Conservation (phyloP, 1,140 invertebrate genomes). For the Drosophila burlai region DNA sequence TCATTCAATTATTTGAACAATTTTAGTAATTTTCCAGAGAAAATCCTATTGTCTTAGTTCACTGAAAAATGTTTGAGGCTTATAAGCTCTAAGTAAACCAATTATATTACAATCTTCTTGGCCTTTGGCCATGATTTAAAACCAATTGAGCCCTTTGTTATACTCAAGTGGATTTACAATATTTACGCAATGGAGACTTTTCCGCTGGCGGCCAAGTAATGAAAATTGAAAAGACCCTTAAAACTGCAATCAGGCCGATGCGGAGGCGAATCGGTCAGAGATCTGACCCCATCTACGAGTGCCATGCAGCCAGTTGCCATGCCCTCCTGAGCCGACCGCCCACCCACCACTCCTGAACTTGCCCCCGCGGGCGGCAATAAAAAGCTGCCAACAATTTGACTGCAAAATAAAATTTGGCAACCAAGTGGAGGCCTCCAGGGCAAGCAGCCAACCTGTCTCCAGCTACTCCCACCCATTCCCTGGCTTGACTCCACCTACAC, state of each 20-base stretch:
- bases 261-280: constrained; percentile 29
- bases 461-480: too few species aligned
- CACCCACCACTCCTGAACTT: background rate
- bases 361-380: constrained; percentile 28
- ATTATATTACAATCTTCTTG: too few species aligned
- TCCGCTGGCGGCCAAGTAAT: constrained; percentile 21
- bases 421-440: constrained; percentile 30
- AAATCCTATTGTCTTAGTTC: too few species aligned
- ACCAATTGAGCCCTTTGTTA: too few species aligned
- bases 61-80: too few species aligned
- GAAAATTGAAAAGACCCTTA: constrained; percentile 43
- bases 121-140: too few species aligned
- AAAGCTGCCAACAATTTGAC: constrained; percentile 76
- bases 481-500: too few species aligned
- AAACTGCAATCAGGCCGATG: constrained; percentile 42
- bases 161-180: constrained; percentile 16
- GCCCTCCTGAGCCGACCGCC: constrained; percentile 7
- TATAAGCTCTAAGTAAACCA: too few species aligned
- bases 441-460: constrained; percentile 48
- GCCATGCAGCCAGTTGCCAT: constrained; percentile 20
- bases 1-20: background rate
- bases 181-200: constrained; percentile 27
- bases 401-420: constrained; percentile 81
- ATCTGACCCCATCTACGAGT: constrained; percentile 23
- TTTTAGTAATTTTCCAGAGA: too few species aligned